A percentile compares a stretch with the other conserved stretches of the same genome.
Conservation (phyloP, 2,797 vertebrate species). For the Chloroceryle inda region DNA sequence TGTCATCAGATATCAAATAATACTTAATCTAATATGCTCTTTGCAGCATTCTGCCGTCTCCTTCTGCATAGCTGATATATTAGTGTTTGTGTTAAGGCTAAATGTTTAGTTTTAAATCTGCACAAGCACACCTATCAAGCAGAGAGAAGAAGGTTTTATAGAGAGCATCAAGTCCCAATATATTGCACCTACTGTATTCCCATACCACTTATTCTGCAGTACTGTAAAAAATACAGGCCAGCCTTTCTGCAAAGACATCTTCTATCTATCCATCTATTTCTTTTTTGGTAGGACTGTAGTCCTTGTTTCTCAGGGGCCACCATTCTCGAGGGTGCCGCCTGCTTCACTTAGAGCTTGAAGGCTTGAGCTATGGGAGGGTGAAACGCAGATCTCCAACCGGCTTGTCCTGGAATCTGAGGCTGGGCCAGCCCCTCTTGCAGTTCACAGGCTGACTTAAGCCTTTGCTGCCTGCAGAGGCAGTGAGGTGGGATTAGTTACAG, state of each 20-base stretch:
- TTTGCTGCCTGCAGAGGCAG: neutral
- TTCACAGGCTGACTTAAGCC: neutral
- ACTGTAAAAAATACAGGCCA: neutral
- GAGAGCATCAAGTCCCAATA: neutral
- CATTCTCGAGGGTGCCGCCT: neutral
- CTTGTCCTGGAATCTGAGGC: neutral
- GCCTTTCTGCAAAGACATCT: neutral
- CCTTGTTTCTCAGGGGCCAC: neutral
- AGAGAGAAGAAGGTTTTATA: constrained; percentile 21
- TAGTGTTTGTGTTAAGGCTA: constrained; percentile 35
- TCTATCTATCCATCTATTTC: neutral
- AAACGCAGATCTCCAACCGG: neutral
- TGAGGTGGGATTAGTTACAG: neutral
- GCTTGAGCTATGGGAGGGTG: neutral
- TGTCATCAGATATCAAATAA: constrained; percentile 56
- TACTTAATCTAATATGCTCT: constrained; percentile 6
- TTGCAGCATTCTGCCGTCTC: neutral
- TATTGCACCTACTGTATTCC: neutral
- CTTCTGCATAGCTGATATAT: constrained; percentile 5
- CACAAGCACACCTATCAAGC: constrained; percentile 10
- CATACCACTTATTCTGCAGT: neutral
- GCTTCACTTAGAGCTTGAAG: neutral
- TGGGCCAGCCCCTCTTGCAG: neutral
- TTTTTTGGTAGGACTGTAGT: rapidly evolving
- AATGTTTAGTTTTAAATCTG: constrained; percentile 47